Evolutionary conservation across 2,797 vertebrate genomes (phyloP).

Genomic region (Fundulus diaphanus): DNA sequence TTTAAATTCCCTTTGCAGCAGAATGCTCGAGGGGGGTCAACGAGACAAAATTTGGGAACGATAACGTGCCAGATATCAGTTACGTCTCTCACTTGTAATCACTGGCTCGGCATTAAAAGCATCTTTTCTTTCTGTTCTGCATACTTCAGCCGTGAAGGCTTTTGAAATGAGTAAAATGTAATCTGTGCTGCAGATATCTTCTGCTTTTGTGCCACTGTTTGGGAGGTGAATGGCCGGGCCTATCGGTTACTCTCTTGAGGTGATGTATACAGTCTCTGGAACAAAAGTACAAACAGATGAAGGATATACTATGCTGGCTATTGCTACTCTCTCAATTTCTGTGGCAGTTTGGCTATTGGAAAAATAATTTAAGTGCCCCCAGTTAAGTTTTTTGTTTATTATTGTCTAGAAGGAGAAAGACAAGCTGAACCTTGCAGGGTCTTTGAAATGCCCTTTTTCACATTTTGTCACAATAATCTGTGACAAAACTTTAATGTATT

Average conservation of each 20-base stretch:
- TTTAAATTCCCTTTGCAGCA: constrained; percentile 74
- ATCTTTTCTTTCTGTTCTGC: constrained; percentile 79
- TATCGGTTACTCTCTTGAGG: constrained; percentile 82
- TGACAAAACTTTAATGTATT: background rate
- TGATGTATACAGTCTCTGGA: constrained; percentile 82
- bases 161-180: constrained; percentile 87
- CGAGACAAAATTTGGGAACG: constrained; percentile 70
- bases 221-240: constrained; percentile 75
- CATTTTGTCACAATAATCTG: background rate
- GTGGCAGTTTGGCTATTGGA: constrained; percentile 51
- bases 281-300: constrained; percentile 84
- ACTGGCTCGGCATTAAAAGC: constrained; percentile 87
- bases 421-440: constrained; percentile 10
- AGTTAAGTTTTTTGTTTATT: constrained; percentile 15
- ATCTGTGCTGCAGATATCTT: constrained; percentile 85
- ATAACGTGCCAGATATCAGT: constrained; percentile 84
- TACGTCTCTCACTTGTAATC: constrained; percentile 88
- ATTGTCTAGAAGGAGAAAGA: background rate
- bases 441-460: constrained; percentile 12
- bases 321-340: constrained; percentile 66
- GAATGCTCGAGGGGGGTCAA: constrained; percentile 77
- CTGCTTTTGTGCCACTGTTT: constrained; percentile 85
- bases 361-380: constrained; percentile 45
- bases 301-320: constrained; percentile 66
- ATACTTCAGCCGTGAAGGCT: constrained; percentile 87